These are phyloP conservation scores for Allobates femoralis DNA, from an alignment of 2,797 vertebrate genomes.

Conservation along the genomic window DNA sequence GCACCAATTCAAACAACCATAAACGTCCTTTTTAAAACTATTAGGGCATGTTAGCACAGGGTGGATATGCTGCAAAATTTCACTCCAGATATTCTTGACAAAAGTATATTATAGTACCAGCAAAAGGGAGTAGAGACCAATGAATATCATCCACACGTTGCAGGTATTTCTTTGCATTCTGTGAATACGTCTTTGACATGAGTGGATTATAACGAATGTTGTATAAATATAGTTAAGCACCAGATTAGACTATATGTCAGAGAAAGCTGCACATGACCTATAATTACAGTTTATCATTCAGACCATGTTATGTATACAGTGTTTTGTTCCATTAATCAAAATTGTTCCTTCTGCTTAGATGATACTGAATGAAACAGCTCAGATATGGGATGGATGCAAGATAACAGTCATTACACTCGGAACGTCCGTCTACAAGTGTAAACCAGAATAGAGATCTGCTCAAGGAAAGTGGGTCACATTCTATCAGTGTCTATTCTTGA, in stretches of 20 bases:
- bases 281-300: constrained; percentile 44
- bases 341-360: not conserved
- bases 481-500: too few relatives aligned
- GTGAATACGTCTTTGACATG: not conserved
- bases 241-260: constrained; percentile 6
- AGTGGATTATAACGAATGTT: not conserved
- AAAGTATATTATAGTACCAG: not conserved
- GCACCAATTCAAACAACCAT: too few relatives aligned
- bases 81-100: not conserved
- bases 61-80: too few relatives aligned
- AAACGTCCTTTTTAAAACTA: too few relatives aligned
- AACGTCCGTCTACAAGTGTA: too few relatives aligned
- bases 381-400: not conserved
- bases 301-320: constrained; percentile 50
- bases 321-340: not conserved
- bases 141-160: not conserved
- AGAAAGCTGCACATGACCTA: not conserved
- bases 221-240: constrained; percentile 16
- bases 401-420: too few relatives aligned
- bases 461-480: not conserved
- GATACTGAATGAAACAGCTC: not conserved
- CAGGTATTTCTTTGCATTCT: not conserved
- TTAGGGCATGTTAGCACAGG: too few relatives aligned
- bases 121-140: not conserved
- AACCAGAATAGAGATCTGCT: not conserved